Evolutionary conservation across 2,113 vertebrate species (phyloP).

Genomic region (Psophia crepitans): DNA sequence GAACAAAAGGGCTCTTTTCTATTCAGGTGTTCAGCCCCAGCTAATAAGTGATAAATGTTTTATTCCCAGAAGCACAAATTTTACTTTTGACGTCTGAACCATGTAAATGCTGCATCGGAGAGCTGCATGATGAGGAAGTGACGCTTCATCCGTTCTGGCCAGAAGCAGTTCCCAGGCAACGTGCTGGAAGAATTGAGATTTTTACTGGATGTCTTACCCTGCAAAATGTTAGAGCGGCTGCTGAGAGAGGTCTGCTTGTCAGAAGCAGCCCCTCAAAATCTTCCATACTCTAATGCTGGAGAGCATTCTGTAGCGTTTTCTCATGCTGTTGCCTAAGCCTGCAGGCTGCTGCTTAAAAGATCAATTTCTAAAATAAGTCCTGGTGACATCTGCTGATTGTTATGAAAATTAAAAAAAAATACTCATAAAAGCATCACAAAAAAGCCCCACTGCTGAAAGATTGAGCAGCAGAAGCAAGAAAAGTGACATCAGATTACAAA

Average conservation of each 20-base stretch:
- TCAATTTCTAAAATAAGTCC: neutral
- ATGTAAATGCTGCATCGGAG: neutral
- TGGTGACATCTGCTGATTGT: neutral
- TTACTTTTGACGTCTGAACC: neutral
- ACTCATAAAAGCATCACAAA: neutral
- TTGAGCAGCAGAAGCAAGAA: neutral
- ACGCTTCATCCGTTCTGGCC: neutral
- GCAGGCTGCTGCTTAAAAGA: neutral
- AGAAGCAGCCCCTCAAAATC: neutral
- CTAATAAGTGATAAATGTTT: neutral
- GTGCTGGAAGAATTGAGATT: neutral
- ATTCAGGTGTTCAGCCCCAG: neutral
- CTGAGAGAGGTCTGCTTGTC: neutral
- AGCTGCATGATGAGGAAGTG: neutral
- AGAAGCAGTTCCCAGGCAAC: neutral
- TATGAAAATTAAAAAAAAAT: neutral
- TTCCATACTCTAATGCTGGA: neutral
- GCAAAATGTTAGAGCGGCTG: neutral
- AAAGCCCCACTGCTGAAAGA: neutral
- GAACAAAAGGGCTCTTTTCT: neutral
- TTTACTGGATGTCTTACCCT: neutral
- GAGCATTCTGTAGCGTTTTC: neutral
- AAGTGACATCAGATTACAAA: neutral
- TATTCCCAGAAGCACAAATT: neutral
- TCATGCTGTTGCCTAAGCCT: neutral